Evolutionary conservation across 2,888 invertebrate species (phyloP), one percentile per base, ranked within the genome.

Genomic region (Epinotia brunnichana): DNA sequence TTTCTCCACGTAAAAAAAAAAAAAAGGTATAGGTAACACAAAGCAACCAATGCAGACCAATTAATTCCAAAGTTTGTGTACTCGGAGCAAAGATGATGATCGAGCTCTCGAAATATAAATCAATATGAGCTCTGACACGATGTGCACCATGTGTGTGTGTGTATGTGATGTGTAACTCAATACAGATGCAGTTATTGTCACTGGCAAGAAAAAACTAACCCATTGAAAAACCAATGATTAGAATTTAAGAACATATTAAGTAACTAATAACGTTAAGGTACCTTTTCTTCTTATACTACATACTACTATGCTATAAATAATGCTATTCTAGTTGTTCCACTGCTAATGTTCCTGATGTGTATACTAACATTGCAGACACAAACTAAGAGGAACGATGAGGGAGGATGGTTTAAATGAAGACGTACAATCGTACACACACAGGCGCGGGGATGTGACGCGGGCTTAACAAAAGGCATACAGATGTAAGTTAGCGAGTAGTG

Each of bases 391-490:
- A 35, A 35, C 35, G 35, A 35, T 35, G 35, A 9, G 35, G 35
- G 48, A 51, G 17, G 56, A 68, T 44, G 44, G 72, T 39, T 67
- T 68, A 51, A 68, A 72, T 57, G 39, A 62, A 68, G 61, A 61
- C 39, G 15, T 66, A 53, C 51, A 66, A 15, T 29, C 19, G 17
- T 44, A 56, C 56, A 51, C 54, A 60, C 51, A 59, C 67, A 57
- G 54, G n/a, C 21, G 19, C 24, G 48, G 13, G 29, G 10, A 17
- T 44, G 44, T 59, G 35, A 48, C 44, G 44, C 53, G 7, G 29
- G 17, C 66, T 9, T 9, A 51, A 73, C 72, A 68, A 73, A 62
- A 63, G 68, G 48, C 19, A 68, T 59, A 66, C 56, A 67, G 56
- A 68, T 69, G 68, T 56, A 69, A 62, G 62, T 68, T 62, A 53